A percentile compares a stretch with the other conserved stretches of the same genome.
Evolutionary conservation across 2,113 vertebrate genomes (phyloP).

Genomic region (Microtus richardsoni): DNA sequence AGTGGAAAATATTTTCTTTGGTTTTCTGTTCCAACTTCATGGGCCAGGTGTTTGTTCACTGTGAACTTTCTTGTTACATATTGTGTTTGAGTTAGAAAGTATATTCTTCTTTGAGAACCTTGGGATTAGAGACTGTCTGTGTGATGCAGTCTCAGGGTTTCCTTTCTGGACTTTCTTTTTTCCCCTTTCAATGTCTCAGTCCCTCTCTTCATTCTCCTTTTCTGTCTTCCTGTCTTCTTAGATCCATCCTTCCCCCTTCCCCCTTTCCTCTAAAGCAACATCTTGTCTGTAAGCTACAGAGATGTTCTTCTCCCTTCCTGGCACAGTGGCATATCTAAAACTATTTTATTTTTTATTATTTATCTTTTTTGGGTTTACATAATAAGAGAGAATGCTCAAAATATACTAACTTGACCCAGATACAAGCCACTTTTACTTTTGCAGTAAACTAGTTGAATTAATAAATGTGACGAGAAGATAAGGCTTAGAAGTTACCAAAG

Average conservation of each 20-base stretch:
- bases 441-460: background rate
- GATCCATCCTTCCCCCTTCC: rapidly evolving
- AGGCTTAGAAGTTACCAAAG: background rate
- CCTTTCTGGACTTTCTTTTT: background rate
- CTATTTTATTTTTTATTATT: slow-evolving; percentile 15
- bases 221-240: background rate
- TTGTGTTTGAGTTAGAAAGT: slow-evolving; percentile 34
- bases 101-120: background rate
- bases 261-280: background rate
- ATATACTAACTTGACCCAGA: background rate
- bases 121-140: background rate
- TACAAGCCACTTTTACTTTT: slow-evolving; percentile 1
- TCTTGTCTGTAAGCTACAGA: background rate
- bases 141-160: background rate
- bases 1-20: background rate
- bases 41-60: background rate
- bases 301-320: background rate
- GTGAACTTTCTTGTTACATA: background rate
- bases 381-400: background rate
- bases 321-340: background rate
- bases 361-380: background rate
- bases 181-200: background rate
- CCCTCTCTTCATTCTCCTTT: background rate
- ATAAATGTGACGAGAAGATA: background rate
- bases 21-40: background rate